phyloP scores from a whole-genome alignment of 2,797 vertebrate genomes.

The Acanthopagrus latus region DNA sequence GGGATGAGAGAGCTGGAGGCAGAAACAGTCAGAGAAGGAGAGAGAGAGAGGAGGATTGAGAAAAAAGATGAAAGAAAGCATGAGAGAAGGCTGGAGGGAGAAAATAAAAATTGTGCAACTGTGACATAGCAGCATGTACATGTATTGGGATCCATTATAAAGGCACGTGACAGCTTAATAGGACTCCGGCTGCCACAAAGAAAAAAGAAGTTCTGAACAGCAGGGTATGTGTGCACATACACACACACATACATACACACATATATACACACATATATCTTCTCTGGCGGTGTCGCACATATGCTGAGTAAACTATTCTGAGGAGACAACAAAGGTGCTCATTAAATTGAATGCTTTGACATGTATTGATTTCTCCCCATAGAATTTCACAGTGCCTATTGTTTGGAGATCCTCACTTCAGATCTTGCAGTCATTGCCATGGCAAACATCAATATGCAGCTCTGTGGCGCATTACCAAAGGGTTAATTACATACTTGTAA shows the following conservation, averaged over 20 bases:
- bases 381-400: conserved; percentile 68
- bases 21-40: conserved; percentile 54
- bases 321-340: conserved; percentile 73
- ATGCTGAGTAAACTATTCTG: conserved; percentile 71
- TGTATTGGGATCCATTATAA: conserved; percentile 58
- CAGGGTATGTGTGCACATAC: conserved; percentile 1
- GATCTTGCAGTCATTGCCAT: conserved; percentile 61
- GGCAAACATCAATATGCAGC: conserved; percentile 70
- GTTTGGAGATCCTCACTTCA: conserved; percentile 71
- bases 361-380: conserved; percentile 75
- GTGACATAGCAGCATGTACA: conserved; percentile 66
- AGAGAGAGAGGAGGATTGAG: conserved; percentile 50
- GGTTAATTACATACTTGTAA: conserved; percentile 79
- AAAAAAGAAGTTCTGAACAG: conserved; percentile 44
- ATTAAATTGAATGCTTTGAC: conserved; percentile 73
- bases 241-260: conserved; percentile 11
- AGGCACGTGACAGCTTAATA: conserved; percentile 62
- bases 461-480: conserved; percentile 65
- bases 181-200: conserved; percentile 49
- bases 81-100: conserved; percentile 62
- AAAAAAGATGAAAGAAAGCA: conserved; percentile 68
- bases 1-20: conserved; percentile 65
- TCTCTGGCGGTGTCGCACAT: conserved; percentile 47
- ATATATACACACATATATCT: conserved; percentile 8
- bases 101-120: conserved; percentile 66